A percentile compares a stretch with the other conserved stretches of the same genome.
phyloP scores from a whole-genome alignment of 2,113 vertebrate species.

The Rhinoptilus africanus region DNA sequence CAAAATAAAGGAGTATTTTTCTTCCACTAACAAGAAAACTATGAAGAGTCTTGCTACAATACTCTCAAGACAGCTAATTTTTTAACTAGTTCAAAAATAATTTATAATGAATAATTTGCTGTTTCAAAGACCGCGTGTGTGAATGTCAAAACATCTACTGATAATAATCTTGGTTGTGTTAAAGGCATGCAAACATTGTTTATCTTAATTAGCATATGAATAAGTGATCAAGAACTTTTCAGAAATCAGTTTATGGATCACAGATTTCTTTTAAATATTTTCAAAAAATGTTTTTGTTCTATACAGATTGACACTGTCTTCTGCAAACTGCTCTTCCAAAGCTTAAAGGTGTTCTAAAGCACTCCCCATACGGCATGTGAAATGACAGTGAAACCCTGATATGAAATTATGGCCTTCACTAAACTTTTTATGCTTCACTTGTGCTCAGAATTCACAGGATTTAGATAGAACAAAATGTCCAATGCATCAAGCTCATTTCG shows the following conservation, averaged over 20 bases:
- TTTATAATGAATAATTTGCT: background rate
- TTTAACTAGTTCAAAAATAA: background rate
- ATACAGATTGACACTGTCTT: background rate
- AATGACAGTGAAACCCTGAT: background rate
- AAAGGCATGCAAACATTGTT: background rate
- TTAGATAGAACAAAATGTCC: background rate
- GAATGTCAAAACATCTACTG: background rate
- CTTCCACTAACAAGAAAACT: background rate
- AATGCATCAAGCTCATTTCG: background rate
- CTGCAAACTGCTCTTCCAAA: background rate
- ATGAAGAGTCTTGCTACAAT: background rate
- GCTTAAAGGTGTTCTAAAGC: conserved; percentile 8
- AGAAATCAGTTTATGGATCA: background rate
- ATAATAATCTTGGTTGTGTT: background rate
- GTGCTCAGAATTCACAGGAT: background rate
- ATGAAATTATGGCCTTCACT: background rate
- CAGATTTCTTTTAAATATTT: background rate
- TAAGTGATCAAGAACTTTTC: background rate
- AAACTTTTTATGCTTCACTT: background rate
- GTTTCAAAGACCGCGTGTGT: background rate
- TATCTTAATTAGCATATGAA: background rate
- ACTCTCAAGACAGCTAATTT: background rate
- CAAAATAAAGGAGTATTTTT: background rate
- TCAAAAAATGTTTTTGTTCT: background rate
- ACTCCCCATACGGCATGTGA: background rate